Percentiles rank a stretch among this genome's conserved stretches.
phyloP scores from a whole-genome alignment of 2,888 invertebrate species.

The Leucania comma region DNA sequence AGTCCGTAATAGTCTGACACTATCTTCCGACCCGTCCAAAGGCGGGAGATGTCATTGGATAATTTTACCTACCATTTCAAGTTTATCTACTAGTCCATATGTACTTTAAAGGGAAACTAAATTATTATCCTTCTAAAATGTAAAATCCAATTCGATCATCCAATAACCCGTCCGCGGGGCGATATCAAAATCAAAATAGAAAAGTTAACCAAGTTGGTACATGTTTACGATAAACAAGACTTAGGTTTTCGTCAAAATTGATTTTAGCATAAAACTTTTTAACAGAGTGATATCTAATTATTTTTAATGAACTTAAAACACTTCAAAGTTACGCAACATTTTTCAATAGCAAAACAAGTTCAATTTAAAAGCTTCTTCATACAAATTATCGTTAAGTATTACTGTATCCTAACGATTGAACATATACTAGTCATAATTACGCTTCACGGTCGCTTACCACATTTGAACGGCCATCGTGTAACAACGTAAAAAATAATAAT shows the following conservation, averaged over 20 bases:
- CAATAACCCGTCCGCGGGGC: no score
- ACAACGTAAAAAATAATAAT: constrained; percentile 17
- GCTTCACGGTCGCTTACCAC: constrained; percentile 33
- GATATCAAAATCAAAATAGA: constrained; percentile 18
- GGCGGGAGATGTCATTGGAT: no score
- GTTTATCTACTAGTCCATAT: neutral
- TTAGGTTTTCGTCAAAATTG: constrained; percentile 11
- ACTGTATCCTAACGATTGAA: constrained; percentile 10
- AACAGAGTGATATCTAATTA: constrained; percentile 1
- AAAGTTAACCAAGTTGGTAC: constrained; percentile 28
- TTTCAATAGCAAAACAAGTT: neutral
- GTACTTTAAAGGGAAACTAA: neutral
- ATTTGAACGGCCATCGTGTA: constrained; percentile 4
- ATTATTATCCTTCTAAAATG: constrained; percentile 1
- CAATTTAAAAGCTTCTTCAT: constrained; percentile 28
- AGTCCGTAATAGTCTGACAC: no score
- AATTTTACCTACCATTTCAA: no score
- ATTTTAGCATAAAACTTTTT: constrained; percentile 10
- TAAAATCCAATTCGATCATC: constrained; percentile 1
- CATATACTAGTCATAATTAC: constrained; percentile 16
- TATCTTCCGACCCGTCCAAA: no score
- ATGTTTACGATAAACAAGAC: constrained; percentile 37
- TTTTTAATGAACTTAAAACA: constrained; percentile 3
- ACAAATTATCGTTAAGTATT: constrained; percentile 9
- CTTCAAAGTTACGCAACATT: constrained; percentile 22